A percentile compares a stretch with the other conserved stretches of the same genome.
Conservation (phyloP, 2,797 vertebrate species). For the Chaunax sp. region DNA sequence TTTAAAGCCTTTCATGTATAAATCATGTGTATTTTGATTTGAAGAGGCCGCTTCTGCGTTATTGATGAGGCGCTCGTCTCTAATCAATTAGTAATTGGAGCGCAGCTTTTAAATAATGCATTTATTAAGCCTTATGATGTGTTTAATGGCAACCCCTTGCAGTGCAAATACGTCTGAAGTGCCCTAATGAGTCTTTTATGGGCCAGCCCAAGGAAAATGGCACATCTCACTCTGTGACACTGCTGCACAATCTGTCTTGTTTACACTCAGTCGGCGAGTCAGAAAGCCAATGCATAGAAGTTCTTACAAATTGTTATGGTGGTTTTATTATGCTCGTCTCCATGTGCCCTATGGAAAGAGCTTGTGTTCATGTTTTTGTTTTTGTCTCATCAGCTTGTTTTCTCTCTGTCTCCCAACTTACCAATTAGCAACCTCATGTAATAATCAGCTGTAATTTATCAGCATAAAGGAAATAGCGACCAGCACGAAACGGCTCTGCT, state of each 20-base stretch:
- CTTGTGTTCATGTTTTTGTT: constrained; percentile 51
- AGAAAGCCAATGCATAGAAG: constrained; percentile 65
- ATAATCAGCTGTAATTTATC: constrained; percentile 45
- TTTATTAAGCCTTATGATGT: constrained; percentile 86
- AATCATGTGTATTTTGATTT: constrained; percentile 88
- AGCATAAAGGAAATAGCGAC: constrained; percentile 34
- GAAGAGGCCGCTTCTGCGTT: constrained; percentile 84
- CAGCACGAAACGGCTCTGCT: constrained; percentile 6
- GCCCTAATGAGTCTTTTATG: constrained; percentile 85
- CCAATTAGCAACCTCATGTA: constrained; percentile 47
- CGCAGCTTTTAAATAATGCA: constrained; percentile 87
- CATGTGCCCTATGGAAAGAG: constrained; percentile 45
- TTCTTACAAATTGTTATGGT: constrained; percentile 72
- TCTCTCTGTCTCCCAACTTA: constrained; percentile 33
- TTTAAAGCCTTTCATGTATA: constrained; percentile 88
- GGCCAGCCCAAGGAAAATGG: constrained; percentile 76
- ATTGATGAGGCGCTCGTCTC: constrained; percentile 86
- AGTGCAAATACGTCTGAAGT: constrained; percentile 83
- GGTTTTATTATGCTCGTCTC: constrained; percentile 60
- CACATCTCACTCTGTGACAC: constrained; percentile 78
- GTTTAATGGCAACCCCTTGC: constrained; percentile 83
- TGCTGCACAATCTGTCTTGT: constrained; percentile 77
- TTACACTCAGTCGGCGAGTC: constrained; percentile 72
- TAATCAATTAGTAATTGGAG: constrained; percentile 89
- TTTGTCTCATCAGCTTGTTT: constrained; percentile 62